phyloP scores from a whole-genome alignment of 2,113 vertebrate genomes.

The Cryptotis parvus region DNA sequence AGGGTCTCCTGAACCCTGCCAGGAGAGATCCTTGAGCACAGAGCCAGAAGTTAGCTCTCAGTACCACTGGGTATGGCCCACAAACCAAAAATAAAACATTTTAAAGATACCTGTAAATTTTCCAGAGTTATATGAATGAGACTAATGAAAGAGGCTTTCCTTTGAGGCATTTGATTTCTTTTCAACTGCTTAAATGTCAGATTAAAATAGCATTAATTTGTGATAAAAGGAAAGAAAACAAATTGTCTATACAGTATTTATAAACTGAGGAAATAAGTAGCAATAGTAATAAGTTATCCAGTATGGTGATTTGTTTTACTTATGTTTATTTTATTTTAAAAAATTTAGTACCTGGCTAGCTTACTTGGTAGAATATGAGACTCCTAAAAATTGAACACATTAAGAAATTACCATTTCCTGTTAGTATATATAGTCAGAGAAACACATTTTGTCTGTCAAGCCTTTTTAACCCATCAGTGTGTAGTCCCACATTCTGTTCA shows the following conservation, averaged over 20 bases:
- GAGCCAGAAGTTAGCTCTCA: no score
- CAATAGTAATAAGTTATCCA: background rate
- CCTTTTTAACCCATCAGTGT: background rate
- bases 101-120: conserved; percentile 22
- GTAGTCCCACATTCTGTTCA: background rate
- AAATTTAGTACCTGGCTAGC: no score
- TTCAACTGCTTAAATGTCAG: background rate
- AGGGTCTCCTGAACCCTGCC: no score
- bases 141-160: background rate
- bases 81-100: background rate
- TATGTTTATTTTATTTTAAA: conserved; percentile 25
- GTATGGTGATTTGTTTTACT: background rate
- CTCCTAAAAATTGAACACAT: background rate
- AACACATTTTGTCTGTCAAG: background rate
- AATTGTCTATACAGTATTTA: background rate
- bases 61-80: no score
- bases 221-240: background rate
- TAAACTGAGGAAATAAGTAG: background rate
- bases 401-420: background rate
- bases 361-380: no score
- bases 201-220: background rate
- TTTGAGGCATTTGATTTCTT: conserved; percentile 8
- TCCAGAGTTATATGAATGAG: background rate
- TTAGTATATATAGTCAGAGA: background rate
- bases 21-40: no score